Evolutionary conservation across 2,888 invertebrate genomes (phyloP), one percentile per base, ranked within the genome.

Genomic region (Formica aserva): DNA sequence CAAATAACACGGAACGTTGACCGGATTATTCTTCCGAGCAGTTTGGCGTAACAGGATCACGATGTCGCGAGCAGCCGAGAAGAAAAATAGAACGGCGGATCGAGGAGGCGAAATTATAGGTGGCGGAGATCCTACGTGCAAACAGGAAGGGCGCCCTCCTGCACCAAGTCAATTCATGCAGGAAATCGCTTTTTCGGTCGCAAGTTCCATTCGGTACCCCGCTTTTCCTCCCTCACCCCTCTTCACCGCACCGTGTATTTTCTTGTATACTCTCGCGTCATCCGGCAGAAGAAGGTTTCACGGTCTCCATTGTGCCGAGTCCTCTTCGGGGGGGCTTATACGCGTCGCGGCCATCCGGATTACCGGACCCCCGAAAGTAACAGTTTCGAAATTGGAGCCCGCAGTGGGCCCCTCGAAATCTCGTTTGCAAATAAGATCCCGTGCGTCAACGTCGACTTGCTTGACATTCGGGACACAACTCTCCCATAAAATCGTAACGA

Each of bases 371-470:
- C 88, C 85, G 86, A 85, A 38, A 82, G 88, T 91, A 87, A 90
- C 89, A 88, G 84, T 87, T 85, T 85, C 57, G 65, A 85, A 83
- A 74, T 83, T 41, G 78, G 60, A 67, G 41, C 22, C 71, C 57
- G 57, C 67, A 45, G 67, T 69, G 32, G 57, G 57, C 82, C 71
- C 60, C 85, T 77, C 63, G 57, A 85, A 89, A 88, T 84, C 87
- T 86, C 86, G 91, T 92, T 93, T 91, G 94, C 94, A 93, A 94
- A 94, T 93, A 93, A 94, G 94, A 94, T 93, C 93, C 91, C 84
- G 89, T 78, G 77, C 67, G 29, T 60, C 71, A 72, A 63, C 45
- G 81, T 62, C 76, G 76, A 22, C 3, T 63, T 29, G 60, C 55
- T 72, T 72, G 72, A 80, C 72, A 60, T 52, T 52, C 78, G 29